phyloP scores from a whole-genome alignment of 2,797 vertebrate genomes.

The Salarias fasciatus region DNA sequence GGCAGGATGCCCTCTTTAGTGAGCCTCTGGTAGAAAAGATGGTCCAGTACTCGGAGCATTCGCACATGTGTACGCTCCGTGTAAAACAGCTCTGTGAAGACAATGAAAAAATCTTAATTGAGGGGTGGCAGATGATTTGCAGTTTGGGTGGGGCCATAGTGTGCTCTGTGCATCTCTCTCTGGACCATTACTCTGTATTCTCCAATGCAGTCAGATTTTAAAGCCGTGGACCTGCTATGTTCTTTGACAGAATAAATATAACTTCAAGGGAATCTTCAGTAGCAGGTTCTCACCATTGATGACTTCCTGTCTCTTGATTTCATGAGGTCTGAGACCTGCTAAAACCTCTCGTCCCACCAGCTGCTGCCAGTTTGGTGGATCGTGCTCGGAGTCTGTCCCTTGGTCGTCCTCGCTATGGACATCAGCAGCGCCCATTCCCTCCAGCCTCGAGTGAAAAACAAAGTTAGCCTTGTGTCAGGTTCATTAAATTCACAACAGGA shows the following conservation, averaged over 20 bases:
- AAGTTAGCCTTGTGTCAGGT: constrained; percentile 8
- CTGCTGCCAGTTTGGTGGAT: constrained; percentile 94
- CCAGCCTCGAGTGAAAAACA: constrained; percentile 75
- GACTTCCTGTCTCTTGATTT: constrained; percentile 95
- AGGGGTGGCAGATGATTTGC: neutral
- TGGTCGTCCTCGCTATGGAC: constrained; percentile 94
- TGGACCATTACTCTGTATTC: neutral
- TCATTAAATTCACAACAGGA: neutral
- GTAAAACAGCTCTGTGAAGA: constrained; percentile 88
- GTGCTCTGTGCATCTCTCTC: neutral
- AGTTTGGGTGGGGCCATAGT: constrained; percentile 8
- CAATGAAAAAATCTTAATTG: constrained; percentile 5
- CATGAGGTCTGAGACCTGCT: constrained; percentile 87
- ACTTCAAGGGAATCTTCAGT: neutral
- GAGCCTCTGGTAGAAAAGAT: constrained; percentile 92
- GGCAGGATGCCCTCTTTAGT: constrained; percentile 89
- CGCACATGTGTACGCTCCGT: constrained; percentile 93
- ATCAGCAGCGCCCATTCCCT: constrained; percentile 84
- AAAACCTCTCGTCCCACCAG: constrained; percentile 91
- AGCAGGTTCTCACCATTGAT: constrained; percentile 88
- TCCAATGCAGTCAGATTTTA: neutral
- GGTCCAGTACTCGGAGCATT: constrained; percentile 91
- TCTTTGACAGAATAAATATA: neutral
- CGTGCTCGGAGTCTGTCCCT: constrained; percentile 88
- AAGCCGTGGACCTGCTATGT: neutral